Conservation (phyloP, 2,113 vertebrate species). For the Pseudorhombus dupliciocellatus region DNA sequence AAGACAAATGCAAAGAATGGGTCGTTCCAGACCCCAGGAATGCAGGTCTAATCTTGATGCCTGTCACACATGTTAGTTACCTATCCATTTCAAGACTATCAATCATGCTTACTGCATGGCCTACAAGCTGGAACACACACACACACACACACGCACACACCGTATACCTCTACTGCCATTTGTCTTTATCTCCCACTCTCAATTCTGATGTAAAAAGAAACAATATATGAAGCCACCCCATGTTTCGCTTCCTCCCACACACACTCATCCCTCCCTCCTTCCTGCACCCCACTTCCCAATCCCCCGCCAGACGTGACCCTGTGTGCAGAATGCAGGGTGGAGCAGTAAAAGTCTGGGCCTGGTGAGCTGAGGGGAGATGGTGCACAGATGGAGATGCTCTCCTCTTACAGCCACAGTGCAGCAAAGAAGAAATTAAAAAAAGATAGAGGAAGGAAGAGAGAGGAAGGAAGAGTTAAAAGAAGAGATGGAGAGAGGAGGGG, state of each 20-base stretch:
- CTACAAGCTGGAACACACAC: constrained; percentile 1
- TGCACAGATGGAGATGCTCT: constrained; percentile 72
- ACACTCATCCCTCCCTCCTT: constrained; percentile 14
- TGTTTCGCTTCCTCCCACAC: constrained; percentile 36
- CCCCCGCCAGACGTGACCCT: constrained; percentile 58
- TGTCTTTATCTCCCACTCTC: constrained; percentile 7
- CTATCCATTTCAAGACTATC: constrained; percentile 36
- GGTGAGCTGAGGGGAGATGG: constrained; percentile 53
- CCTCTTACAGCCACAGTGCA: constrained; percentile 52
- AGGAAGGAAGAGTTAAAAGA: constrained; percentile 14
- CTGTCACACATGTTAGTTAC: constrained; percentile 39
- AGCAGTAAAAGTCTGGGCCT: constrained; percentile 47
- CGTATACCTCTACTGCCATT: background rate
- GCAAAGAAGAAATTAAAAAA: constrained; percentile 39
- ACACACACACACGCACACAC: no score
- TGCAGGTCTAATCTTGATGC: constrained; percentile 47
- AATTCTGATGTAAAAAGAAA: constrained; percentile 18
- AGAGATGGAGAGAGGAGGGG: constrained; percentile 11
- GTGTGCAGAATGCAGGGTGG: constrained; percentile 43
- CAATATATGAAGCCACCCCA: constrained; percentile 10
- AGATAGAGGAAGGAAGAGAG: constrained; percentile 16
- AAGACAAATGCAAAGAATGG: constrained; percentile 33
- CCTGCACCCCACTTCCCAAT: constrained; percentile 9
- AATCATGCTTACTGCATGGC: constrained; percentile 9
- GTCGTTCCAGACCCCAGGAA: no score